phyloP scores from a whole-genome alignment of 2,113 vertebrate genomes.

The Ginglymostoma cirratum region DNA sequence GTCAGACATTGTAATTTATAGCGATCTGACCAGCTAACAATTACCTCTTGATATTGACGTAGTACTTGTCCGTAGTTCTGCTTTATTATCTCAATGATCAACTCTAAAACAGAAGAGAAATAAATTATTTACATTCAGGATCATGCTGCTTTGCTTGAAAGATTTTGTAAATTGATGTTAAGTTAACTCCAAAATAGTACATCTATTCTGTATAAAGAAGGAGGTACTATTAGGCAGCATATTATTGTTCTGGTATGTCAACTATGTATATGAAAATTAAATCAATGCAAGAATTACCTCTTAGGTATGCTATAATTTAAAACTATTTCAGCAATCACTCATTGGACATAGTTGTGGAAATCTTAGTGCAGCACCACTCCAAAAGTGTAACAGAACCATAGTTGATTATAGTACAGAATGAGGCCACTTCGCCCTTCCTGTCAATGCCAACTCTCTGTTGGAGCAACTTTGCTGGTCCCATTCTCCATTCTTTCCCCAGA shows the following conservation, averaged over 20 bases:
- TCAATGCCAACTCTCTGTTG: background rate
- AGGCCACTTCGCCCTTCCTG: background rate
- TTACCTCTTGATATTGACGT: slow-evolving; percentile 82
- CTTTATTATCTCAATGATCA: slow-evolving; percentile 69
- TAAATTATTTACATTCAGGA: slow-evolving; percentile 37
- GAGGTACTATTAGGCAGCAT: background rate
- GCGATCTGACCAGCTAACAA: slow-evolving; percentile 31
- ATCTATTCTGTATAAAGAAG: background rate
- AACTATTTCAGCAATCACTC: background rate
- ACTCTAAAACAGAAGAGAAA: slow-evolving; percentile 65
- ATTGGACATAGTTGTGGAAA: background rate
- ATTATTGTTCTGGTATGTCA: background rate
- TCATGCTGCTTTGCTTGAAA: background rate
- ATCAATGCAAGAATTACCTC: background rate
- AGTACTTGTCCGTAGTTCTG: slow-evolving; percentile 67
- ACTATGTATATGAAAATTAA: background rate
- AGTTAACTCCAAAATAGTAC: background rate
- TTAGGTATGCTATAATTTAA: background rate
- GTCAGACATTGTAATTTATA: background rate
- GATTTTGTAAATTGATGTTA: background rate
- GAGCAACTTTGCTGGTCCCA: background rate
- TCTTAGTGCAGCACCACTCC: background rate
- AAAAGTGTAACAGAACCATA: background rate
- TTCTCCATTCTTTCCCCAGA: background rate
- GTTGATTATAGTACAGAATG: background rate